Evolutionary conservation across 1,140 invertebrate genomes (phyloP), one percentile per base, ranked within the genome.

Genomic region (Drosophila persimilis): DNA sequence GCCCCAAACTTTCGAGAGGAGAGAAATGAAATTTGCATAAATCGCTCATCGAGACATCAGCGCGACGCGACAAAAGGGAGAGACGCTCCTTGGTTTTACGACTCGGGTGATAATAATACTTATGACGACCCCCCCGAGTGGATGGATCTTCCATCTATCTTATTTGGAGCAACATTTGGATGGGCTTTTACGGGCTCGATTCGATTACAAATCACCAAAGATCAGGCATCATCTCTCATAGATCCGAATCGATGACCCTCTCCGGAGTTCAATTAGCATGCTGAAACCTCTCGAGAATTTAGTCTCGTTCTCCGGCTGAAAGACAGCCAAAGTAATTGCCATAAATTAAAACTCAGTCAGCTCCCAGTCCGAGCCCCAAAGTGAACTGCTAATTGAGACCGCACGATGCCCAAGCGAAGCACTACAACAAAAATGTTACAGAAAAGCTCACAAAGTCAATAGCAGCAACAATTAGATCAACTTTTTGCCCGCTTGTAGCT

Each of bases 341-440:
- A 86, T 88, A 88, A 86, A 88, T 86, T 86, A 78, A 85, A 85
- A 54, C 52, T 64, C 71, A 57, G 63, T 35, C 66, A 67, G 11
- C 35, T 39, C 5, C 31, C 64, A 64, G 64, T 45, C 8, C 61
- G 47, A 50, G 35, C 41, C 22, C 62, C 65, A 56, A 53, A 70
- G 41, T 62, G 15, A 69, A 58, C 56, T 26, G 62, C 56, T 86
- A 85, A 85, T 85, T 80, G 81, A 61, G 80, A 73, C 72, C 60
- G 57, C 79, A 83, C 74, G 75, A 70, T 43, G 43, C 54, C 17
- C 20, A 13, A 6, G 26, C 58, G 6, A 54, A 62, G 54, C 51
- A 53, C 24, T 46, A 46, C 47, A 43, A 43, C 50, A 50, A 44
- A 22, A 62, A 64, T 4, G 3, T 5, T 26, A 26, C 24, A 52